Base-by-base conservation (phyloP, 2,113 vertebrate genomes). In the Perca schrenkii region DNA sequence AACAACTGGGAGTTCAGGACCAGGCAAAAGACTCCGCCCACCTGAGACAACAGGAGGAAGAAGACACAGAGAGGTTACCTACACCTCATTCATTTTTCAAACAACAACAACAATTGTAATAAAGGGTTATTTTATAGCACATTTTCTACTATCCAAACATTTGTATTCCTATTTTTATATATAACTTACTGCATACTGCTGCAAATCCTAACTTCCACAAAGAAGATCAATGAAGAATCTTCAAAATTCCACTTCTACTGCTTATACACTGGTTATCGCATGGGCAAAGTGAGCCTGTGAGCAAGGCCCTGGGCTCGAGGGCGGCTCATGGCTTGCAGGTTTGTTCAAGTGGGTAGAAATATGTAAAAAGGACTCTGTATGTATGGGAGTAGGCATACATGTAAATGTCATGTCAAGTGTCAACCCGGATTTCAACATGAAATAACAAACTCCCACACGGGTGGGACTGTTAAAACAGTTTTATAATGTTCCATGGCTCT, bases 1-100 rank as follows among this genome's bases (percentile, higher is more conserved):
- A 97, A 97, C 3, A 99, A 85, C 94, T 99, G 98, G 63, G 98
- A 99, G 93, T 99, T 99, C 83, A 99, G 94, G 75, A 99, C 97
- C 36, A 99, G 95, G 90, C 97, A 99, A 84, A 98, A 89, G 78
- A 98, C 96, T 0, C 98, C 98, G 3, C 97, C 97, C 7, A 96
- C 94, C 94, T 94, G 85, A 62, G 86, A 79, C 14, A 19, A 21
- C 43, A 74, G 17, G 16, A 22, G 14, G 36, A 8, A 62, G 46
- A 76, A 34, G 63, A 50, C 2, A 4, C 22, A 54, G 56, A 65
- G 28, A 63, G 22, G 19, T 40, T 14, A 57, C n/a, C 22, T 25
- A 31, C 16, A 63, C 43, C 31, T 64, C 6, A 34, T 64, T 62
- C 3, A 74, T n/a, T 36, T 36, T 22, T 21, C 16, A 21, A 58